Base-by-base conservation (phyloP, 2,797 vertebrate species). In the Sebastes iracundus region DNA sequence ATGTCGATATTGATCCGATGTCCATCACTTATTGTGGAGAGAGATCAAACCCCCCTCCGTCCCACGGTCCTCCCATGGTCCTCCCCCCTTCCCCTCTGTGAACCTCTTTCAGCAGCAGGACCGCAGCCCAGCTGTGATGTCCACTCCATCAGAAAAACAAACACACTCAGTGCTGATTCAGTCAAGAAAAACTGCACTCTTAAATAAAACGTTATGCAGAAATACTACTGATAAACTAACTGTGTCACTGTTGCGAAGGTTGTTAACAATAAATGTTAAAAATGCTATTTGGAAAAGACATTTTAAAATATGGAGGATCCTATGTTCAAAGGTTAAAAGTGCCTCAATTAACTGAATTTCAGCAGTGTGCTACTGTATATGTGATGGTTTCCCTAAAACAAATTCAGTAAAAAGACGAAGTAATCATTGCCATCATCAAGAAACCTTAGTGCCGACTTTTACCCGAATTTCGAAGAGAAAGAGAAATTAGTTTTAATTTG, bases 1-100 rank as follows among this genome's bases (percentile, higher is more conserved):
- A 90, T 92, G 92, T 88, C 46, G 75, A 89, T 96, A 96, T 96
- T 94, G 95, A 96, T 96, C 94, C 74, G 1, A 61, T 88, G 87
- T 90, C 87, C 89, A 89, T 90, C 86, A 93, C 86, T 91, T 93
- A 84, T 89, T 91, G 90, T 90, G 82, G 25, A 42, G 74, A 67
- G 79, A 75, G 78, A 85, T 88, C 87, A 55, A 80, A 91, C 68
- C 75, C 75, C 80, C 75, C 74, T 20, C 3, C 60, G 75, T 76
- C 82, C 52, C 52, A 32, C 6, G 14, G 38, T 59, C 16, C 58
- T 32, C 59, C 82, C 77, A 62, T 75, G 77, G 63, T 66, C 25
- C 25, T 49, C 64, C 62, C 72, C 81, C 78, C 20, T 10, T 72
- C 78, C 88, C 77, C 77, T 69, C 75, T 81, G 82, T 81, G 84